phyloP scores from a whole-genome alignment of 2,113 vertebrate species.

The Fregetta grallaria region DNA sequence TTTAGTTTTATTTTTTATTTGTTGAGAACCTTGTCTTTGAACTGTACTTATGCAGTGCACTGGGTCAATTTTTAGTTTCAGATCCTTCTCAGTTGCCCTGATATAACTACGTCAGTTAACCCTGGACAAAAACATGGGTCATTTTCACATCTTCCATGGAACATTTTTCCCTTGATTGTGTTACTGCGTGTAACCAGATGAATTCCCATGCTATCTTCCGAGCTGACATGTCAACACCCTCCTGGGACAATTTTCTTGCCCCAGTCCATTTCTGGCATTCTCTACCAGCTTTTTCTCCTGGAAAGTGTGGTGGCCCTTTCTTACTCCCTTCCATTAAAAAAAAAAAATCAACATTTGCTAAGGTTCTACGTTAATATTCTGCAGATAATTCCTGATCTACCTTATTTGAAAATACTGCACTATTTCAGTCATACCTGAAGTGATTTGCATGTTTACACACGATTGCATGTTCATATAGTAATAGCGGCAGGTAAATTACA shows the following conservation, averaged over 20 bases:
- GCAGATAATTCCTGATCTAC: neutral
- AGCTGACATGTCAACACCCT: neutral
- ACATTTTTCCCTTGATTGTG: fast-evolving
- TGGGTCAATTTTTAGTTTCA: neutral
- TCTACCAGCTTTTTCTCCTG: neutral
- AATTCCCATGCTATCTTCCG: neutral
- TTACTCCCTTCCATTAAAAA: neutral
- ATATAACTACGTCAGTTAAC: neutral
- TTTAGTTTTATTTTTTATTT: slow-evolving; percentile 65
- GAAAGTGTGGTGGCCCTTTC: neutral
- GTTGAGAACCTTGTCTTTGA: slow-evolving; percentile 27
- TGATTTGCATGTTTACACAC: neutral
- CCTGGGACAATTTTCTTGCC: neutral
- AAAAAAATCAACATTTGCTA: neutral
- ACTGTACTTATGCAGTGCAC: neutral
- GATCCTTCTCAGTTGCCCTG: neutral
- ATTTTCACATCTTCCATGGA: neutral
- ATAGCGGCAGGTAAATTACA: neutral
- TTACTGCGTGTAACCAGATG: neutral
- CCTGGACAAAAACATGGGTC: neutral
- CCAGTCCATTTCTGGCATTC: neutral
- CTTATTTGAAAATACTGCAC: neutral
- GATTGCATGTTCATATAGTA: neutral
- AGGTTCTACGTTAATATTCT: neutral
- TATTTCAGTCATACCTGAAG: neutral